Evolutionary conservation across 2,888 invertebrate species (phyloP).

Genomic region (Timema podura): DNA sequence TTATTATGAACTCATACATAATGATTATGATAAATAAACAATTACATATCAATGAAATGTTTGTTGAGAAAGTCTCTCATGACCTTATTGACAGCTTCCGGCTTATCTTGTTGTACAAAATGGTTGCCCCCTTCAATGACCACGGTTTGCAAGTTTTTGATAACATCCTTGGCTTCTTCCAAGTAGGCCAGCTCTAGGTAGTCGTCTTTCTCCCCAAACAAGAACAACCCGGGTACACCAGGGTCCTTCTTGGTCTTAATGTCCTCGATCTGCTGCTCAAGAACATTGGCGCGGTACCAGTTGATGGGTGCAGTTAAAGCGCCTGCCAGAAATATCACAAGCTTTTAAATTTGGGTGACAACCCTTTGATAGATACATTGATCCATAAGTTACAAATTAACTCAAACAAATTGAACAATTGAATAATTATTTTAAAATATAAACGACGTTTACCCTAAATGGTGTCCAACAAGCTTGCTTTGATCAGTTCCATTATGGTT

Average conservation of each 20-base stretch:
- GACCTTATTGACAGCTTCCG: conserved; percentile 49
- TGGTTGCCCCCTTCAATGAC: conserved; percentile 50
- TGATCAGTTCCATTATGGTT: too few species aligned
- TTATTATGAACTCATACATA: not conserved
- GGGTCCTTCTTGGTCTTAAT: not conserved
- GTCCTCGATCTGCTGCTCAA: conserved; percentile 24
- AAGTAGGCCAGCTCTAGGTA: conserved; percentile 42
- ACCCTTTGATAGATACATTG: not conserved
- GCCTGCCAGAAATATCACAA: conserved; percentile 42
- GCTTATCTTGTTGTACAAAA: conserved; percentile 55
- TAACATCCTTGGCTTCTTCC: conserved; percentile 45
- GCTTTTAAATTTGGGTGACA: not conserved
- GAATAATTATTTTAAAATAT: not conserved
- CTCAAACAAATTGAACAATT: not conserved
- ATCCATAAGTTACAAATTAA: too few species aligned
- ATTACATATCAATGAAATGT: not conserved
- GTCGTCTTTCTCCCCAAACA: conserved; percentile 49
- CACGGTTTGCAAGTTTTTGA: conserved; percentile 46
- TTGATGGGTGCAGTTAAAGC: conserved; percentile 54
- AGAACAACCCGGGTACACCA: conserved; percentile 45
- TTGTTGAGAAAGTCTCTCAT: conserved; percentile 47
- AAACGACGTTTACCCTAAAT: too few species aligned
- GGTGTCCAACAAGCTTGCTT: too few species aligned
- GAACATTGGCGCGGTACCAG: conserved; percentile 54
- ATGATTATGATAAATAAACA: not conserved